Evolutionary conservation across 2,113 vertebrate species (phyloP), one percentile per base, ranked within the genome.

Genomic region (Cynopterus brachyotis): DNA sequence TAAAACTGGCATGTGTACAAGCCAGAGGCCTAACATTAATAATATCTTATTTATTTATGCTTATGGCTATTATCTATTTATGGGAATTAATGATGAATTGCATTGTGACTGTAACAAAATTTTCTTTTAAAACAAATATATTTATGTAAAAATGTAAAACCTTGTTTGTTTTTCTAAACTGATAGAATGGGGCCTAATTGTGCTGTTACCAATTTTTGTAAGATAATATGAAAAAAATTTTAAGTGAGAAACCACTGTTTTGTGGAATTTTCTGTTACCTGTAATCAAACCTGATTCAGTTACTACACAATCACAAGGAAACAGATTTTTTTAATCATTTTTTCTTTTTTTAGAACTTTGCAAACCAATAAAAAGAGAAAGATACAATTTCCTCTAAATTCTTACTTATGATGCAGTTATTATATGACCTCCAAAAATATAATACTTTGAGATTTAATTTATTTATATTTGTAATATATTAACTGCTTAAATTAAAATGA

Each of bases 401-500:
- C 32, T 57, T 89, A 89, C 32, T 55, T n/a, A 75, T 47, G 47
- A 83, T 57, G 3, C 32, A 67, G 9, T 83, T 83, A 60, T 37
- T 82, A 24, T 57, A 72, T 17, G 9, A 57, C 17, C 24, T 45
- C 47, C 47, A 73, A 83, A 89, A 55, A 32, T 75, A 66, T 9
- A 89, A 66, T 57, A 32, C 10, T 59, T 83, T 47, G 20, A 59
- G 50, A 50, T 76, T 67, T 90, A 32, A 69, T 60, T 91, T 76
- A 5, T 69, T 76, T 90, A 76, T 84, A 50, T 57, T 19, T 83
- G 50, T 13, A 32, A 67, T 78, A 26, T 59, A 90, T 76, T 84
- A 90, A 84, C 13, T n/a, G 32, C 26, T 69, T 75, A 32, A 83
- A 90, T 59, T 94, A 69, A 95, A 82, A 76, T 67, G 15, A 89